Conservation (phyloP, 2,888 invertebrate species). For the Idaea straminata region DNA sequence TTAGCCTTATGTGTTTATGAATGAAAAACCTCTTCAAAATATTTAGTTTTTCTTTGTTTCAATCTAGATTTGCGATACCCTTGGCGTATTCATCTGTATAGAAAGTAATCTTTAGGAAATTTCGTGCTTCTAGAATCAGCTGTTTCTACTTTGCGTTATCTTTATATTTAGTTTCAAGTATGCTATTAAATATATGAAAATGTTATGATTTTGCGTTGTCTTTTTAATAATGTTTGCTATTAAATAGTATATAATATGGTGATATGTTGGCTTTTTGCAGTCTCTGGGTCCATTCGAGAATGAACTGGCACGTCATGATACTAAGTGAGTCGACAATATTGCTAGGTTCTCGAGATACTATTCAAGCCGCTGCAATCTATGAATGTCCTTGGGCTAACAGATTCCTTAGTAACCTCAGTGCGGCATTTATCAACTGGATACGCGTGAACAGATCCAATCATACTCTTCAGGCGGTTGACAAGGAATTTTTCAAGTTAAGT, state of each 20-base stretch:
- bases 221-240: not conserved
- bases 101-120: too few relatives aligned
- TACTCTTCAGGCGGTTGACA: slow-evolving; percentile 36
- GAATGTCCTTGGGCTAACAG: slow-evolving; percentile 63
- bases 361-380: slow-evolving; percentile 49
- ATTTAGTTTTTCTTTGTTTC: not conserved
- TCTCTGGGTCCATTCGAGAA: slow-evolving; percentile 61
- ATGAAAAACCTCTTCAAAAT: not conserved
- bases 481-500: slow-evolving; percentile 52
- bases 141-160: too few relatives aligned
- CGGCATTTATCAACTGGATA: slow-evolving; percentile 55
- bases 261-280: too few relatives aligned
- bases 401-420: slow-evolving; percentile 51
- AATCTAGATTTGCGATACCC: too few relatives aligned
- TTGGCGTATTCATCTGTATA: not conserved
- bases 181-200: not conserved
- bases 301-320: slow-evolving; percentile 57
- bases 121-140: too few relatives aligned
- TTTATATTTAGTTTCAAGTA: not conserved
- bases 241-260: too few relatives aligned
- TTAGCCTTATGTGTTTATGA: not conserved
- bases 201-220: too few relatives aligned
- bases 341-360: slow-evolving; percentile 54
- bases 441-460: slow-evolving; percentile 42
- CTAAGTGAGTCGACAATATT: slow-evolving; percentile 57